These are phyloP conservation scores for Passer montanus DNA, from an alignment of 2,113 vertebrate genomes.

Conservation along the genomic window DNA sequence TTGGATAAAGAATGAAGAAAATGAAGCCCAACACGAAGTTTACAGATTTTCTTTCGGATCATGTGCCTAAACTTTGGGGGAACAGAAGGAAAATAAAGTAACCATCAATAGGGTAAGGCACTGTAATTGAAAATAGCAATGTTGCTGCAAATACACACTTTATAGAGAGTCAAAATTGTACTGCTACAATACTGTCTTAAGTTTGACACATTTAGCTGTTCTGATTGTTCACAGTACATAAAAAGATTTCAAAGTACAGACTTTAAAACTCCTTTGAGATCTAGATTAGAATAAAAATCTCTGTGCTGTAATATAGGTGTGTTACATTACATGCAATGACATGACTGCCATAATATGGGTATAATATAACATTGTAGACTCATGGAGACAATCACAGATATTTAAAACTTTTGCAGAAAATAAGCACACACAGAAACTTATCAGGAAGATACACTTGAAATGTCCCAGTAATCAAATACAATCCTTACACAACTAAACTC, in stretches of 20 bases:
- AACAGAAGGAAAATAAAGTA: not conserved
- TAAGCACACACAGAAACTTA: not conserved
- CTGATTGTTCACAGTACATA: not conserved
- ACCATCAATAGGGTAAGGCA: not conserved
- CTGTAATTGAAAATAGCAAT: not conserved
- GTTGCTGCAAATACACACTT: not conserved
- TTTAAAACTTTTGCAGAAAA: not conserved
- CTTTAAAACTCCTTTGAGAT: not conserved
- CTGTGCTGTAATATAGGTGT: not conserved
- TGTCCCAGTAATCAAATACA: not conserved
- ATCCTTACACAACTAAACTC: not conserved
- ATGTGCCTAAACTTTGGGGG: not conserved
- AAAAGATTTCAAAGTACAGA: not conserved
- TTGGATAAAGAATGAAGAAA: slow-evolving; percentile 15
- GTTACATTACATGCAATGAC: not conserved
- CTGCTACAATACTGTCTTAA: not conserved
- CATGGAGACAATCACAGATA: not conserved
- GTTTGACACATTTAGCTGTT: not conserved
- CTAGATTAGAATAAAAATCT: not conserved
- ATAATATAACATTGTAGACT: not conserved
- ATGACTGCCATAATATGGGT: not conserved
- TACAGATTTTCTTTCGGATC: not conserved
- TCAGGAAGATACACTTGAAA: not conserved
- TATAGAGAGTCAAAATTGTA: not conserved
- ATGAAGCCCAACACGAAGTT: not conserved